Base-by-base conservation (phyloP, 1,140 invertebrate genomes). In the Pentalonia nigronervosa region DNA sequence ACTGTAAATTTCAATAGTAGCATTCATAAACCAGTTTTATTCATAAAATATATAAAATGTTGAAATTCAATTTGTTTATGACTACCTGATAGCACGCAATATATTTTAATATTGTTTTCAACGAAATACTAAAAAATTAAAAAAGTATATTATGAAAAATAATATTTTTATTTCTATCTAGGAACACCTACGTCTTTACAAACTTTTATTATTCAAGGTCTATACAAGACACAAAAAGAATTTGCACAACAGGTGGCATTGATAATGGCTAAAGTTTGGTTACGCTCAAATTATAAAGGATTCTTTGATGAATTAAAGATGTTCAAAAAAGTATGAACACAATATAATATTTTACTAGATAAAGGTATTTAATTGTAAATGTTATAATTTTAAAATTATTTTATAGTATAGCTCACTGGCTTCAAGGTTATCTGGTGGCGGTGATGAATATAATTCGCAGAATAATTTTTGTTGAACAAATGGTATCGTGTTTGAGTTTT, bases 381-480 rank as follows among this genome's bases (percentile, higher is more conserved):
- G 20, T 53, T 11, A 53, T 21, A 23, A 2, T 83, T 41, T 36
- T 83, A 2, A 41, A 83, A 83, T 45, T 34, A 94, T 94, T 95
- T 95, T 95, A 87, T 95, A 97, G 96, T 99, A 99, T 94, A 96
- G 97, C 94, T 97, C 97, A 0, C 95, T 96, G 87, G 94, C 96
- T 81, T 96, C 96, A 1, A 98, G 98, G 7, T 95, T 96, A 41
- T 96, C 97, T 67, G 98, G 98, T 0, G 97, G 97, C 14, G 98
- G 98, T 1, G 98, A 98, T 1, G 99, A 99, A 95, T 99, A 99
- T 95, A 95, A 95, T 0, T 97, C 98, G 0, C 98, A 99, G 95
- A 96, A 96, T 25, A 98, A 98, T 23, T 99, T 99, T 95, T 98
- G 98, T 7, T 99, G 98, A 98, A 98, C 98, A 0, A 99, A 99